Conservation (phyloP, 2,113 vertebrate genomes). For the Neopipo cinnamomea region DNA sequence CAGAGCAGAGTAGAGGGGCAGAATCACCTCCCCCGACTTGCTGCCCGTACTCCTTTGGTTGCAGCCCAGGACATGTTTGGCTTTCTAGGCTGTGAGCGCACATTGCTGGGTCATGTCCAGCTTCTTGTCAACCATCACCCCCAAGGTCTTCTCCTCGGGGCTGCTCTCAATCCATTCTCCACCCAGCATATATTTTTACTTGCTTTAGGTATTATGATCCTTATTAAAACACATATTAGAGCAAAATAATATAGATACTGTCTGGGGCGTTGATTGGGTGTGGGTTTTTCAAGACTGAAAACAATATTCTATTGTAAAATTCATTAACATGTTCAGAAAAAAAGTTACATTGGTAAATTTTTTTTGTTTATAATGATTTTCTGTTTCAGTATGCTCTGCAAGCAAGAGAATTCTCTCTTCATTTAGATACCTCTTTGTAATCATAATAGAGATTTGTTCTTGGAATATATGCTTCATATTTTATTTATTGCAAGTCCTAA, state of each 20-base stretch:
- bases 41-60: rapidly evolving
- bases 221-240: neutral
- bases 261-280: neutral
- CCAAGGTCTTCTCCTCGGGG: neutral
- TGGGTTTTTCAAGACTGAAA: neutral
- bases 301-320: neutral
- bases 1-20: neutral
- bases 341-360: neutral
- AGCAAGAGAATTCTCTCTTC: conserved; percentile 34
- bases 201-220: neutral
- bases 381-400: neutral
- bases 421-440: conserved; percentile 54
- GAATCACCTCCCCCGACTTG: neutral
- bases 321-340: neutral
- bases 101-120: neutral
- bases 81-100: neutral
- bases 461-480: conserved; percentile 64
- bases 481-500: conserved; percentile 66
- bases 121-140: neutral
- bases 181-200: neutral
- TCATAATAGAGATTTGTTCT: conserved; percentile 62
- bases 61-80: neutral
- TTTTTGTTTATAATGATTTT: conserved; percentile 20
- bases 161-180: neutral
- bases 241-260: neutral